Conservation (phyloP, 2,113 vertebrate species). For the Epinephelus moara region DNA sequence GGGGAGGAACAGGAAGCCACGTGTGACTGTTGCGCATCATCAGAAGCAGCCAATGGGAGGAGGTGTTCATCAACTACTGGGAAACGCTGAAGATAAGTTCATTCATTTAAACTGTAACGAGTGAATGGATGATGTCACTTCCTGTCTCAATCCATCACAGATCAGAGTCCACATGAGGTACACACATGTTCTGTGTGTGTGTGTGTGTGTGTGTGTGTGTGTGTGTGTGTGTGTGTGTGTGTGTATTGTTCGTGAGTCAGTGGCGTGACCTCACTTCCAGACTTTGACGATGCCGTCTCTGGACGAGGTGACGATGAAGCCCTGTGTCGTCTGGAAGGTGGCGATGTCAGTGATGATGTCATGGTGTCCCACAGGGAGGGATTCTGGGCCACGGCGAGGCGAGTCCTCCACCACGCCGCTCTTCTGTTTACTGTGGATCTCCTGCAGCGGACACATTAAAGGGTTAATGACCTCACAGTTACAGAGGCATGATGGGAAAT, state of each 20-base stretch:
- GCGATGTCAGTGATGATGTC: constrained; percentile 98
- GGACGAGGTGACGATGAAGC: constrained; percentile 97
- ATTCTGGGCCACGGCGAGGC: constrained; percentile 93
- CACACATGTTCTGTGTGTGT: not conserved
- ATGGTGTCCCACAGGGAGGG: constrained; percentile 94
- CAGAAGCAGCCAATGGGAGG: not conserved
- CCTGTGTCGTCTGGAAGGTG: constrained; percentile 98
- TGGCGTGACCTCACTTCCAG: constrained; percentile 88
- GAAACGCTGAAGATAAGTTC: not conserved
- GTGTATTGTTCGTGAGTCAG: not conserved
- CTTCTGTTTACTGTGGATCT: constrained; percentile 98
- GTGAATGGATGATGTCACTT: no score
- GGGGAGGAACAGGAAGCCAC: not conserved
- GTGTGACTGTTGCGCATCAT: not conserved
- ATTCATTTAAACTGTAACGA: not conserved
- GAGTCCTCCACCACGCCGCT: constrained; percentile 91
- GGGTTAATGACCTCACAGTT: not conserved
- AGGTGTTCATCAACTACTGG: not conserved
- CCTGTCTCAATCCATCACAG: not conserved
- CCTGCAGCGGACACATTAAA: constrained; percentile 77
- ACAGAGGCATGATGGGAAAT: constrained; percentile 22
- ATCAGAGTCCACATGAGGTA: not conserved
- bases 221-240: not conserved
- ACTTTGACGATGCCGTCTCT: constrained; percentile 98
- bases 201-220: not conserved